A percentile compares a stretch with the other conserved stretches of the same genome.
Conservation (phyloP, 1,140 invertebrate genomes). For the Orchestia grillus region DNA sequence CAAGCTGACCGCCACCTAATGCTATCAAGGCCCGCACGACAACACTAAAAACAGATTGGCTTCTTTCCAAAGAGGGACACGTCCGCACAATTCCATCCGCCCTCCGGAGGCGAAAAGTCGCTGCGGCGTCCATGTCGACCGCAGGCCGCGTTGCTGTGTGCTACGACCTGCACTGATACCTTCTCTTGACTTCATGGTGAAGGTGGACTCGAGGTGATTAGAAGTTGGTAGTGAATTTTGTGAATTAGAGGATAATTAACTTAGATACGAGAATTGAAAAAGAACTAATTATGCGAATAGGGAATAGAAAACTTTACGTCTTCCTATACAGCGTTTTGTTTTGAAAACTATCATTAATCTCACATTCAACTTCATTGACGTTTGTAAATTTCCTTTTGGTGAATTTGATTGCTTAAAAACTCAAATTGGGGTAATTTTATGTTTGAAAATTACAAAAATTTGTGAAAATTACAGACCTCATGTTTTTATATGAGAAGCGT, state of each 20-base stretch:
- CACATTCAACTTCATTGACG: neutral
- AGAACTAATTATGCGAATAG: neutral
- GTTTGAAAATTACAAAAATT: too few species aligned
- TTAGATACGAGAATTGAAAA: neutral
- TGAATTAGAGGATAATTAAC: neutral
- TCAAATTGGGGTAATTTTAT: too few species aligned
- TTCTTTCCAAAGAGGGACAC: constrained; percentile 16
- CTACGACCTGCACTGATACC: neutral
- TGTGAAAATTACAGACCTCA: too few species aligned
- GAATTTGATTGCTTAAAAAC: too few species aligned
- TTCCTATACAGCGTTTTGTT: neutral
- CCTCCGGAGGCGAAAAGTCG: neutral
- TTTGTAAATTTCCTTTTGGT: neutral
- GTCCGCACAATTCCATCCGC: constrained; percentile 14
- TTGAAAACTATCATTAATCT: neutral
- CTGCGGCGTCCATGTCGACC: neutral
- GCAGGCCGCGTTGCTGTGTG: neutral
- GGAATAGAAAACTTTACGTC: neutral
- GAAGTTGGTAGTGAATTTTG: too few species aligned
- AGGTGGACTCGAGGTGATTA: neutral
- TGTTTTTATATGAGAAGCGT: too few species aligned
- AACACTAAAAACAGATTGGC: constrained; percentile 55
- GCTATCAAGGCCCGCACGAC: constrained; percentile 45
- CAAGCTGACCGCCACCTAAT: constrained; percentile 49
- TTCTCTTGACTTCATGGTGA: neutral